These are phyloP conservation scores for Phoebastria nigripes DNA, from an alignment of 2,797 vertebrate genomes.

Conservation along the genomic window DNA sequence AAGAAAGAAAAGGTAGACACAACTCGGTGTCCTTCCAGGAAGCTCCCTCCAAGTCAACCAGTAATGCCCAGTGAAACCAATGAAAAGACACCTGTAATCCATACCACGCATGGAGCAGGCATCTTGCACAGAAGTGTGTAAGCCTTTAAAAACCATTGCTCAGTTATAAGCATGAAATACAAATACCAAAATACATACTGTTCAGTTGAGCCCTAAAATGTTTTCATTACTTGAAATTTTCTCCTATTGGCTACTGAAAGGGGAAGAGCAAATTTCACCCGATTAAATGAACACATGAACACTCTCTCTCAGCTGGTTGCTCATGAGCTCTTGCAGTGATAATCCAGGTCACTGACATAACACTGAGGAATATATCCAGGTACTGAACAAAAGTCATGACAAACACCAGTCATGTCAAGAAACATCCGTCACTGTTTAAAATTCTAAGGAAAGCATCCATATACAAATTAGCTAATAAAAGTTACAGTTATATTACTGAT, in stretches of 20 bases:
- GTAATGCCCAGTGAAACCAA: not conserved
- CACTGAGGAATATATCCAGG: not conserved
- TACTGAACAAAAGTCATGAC: not conserved
- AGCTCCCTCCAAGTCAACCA: not conserved
- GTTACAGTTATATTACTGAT: not conserved
- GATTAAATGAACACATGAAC: not conserved
- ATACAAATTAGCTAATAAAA: not conserved
- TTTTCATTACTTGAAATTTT: not conserved
- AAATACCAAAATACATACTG: not conserved
- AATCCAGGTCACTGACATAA: not conserved
- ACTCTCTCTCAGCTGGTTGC: not conserved
- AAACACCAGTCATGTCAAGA: not conserved
- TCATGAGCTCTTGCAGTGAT: not conserved
- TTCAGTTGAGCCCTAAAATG: not conserved
- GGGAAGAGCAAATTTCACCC: not conserved
- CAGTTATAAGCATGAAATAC: not conserved
- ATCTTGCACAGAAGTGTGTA: not conserved
- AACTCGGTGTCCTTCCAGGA: not conserved
- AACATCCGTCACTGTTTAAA: not conserved
- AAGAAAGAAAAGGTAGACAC: not conserved
- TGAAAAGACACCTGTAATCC: not conserved
- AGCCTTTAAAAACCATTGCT: not conserved
- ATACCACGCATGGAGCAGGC: not conserved
- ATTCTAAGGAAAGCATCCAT: not conserved
- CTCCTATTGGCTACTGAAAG: not conserved